Evolutionary conservation across 2,797 vertebrate species (phyloP).

Genomic region (Silurus aristotelis): DNA sequence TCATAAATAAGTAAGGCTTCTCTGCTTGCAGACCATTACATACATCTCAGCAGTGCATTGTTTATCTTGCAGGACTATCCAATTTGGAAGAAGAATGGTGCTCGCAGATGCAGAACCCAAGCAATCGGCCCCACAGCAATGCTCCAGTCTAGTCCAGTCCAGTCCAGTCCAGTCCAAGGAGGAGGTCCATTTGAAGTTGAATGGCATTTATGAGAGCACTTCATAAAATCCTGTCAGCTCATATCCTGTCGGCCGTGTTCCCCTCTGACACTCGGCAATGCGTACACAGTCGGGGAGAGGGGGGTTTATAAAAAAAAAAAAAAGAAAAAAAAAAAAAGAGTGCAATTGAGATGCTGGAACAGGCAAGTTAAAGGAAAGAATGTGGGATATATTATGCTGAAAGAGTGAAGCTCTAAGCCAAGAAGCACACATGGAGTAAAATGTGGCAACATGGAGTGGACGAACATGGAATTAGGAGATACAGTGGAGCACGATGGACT

Average conservation of each 20-base stretch:
- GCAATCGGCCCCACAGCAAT: slow-evolving; percentile 42
- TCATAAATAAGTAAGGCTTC: slow-evolving; percentile 18
- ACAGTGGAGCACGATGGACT: background rate
- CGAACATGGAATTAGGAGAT: background rate
- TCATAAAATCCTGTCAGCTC: slow-evolving; percentile 61
- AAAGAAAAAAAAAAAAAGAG: slow-evolving; percentile 28
- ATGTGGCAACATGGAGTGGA: background rate
- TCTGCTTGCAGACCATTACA: background rate
- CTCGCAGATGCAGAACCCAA: background rate
- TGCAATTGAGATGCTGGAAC: slow-evolving; percentile 36
- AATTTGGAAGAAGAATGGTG: background rate
- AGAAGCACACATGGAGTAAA: slow-evolving; percentile 15
- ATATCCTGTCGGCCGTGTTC: slow-evolving; percentile 52
- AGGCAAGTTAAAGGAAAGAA: slow-evolving; percentile 9
- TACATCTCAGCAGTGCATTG: background rate
- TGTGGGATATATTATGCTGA: background rate
- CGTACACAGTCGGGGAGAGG: slow-evolving; percentile 42
- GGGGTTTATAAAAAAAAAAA: slow-evolving; percentile 25
- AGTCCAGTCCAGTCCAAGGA: background rate
- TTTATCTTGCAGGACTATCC: slow-evolving; percentile 2
- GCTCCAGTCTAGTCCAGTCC: slow-evolving; percentile 6
- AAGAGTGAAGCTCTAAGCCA: slow-evolving; percentile 25
- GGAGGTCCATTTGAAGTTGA: slow-evolving; percentile 58
- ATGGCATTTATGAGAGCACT: slow-evolving; percentile 62
- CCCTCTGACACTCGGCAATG: slow-evolving; percentile 49